Conservation (phyloP, 2,888 invertebrate genomes). For the Ormia ochracea region DNA sequence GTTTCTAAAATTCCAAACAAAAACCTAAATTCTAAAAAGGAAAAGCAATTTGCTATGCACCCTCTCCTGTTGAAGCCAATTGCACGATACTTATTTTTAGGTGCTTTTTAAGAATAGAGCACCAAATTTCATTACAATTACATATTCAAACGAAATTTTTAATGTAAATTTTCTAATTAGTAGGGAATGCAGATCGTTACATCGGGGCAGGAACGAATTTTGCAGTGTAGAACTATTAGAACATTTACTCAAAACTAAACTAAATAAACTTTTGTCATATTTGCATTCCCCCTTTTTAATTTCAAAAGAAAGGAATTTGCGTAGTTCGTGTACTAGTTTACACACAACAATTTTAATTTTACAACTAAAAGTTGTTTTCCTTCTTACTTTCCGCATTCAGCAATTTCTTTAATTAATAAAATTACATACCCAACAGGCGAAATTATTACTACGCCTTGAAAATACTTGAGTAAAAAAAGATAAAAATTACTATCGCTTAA, state of each 20-base stretch:
- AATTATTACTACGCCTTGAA: constrained; percentile 13
- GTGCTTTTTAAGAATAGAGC: neutral
- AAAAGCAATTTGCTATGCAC: neutral
- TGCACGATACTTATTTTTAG: neutral
- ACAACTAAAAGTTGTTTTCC: neutral
- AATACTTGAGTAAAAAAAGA: neutral
- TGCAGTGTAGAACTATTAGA: too few species aligned
- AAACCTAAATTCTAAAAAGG: neutral
- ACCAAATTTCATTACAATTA: neutral
- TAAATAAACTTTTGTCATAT: too few species aligned
- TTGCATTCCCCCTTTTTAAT: too few species aligned
- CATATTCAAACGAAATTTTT: neutral
- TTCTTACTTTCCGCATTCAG: constrained; percentile 35
- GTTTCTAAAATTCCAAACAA: constrained; percentile 27
- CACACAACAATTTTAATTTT: neutral
- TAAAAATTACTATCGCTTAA: constrained; percentile 43
- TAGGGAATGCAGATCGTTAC: too few species aligned
- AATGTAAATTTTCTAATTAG: neutral
- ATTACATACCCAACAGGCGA: constrained; percentile 25
- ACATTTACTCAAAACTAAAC: too few species aligned
- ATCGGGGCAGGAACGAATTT: too few species aligned
- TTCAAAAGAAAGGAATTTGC: too few species aligned
- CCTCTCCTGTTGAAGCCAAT: neutral
- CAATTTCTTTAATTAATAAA: constrained; percentile 57
- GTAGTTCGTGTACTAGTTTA: neutral